phyloP scores from a whole-genome alignment of 2,113 vertebrate species.

The Plestiodon gilberti region DNA sequence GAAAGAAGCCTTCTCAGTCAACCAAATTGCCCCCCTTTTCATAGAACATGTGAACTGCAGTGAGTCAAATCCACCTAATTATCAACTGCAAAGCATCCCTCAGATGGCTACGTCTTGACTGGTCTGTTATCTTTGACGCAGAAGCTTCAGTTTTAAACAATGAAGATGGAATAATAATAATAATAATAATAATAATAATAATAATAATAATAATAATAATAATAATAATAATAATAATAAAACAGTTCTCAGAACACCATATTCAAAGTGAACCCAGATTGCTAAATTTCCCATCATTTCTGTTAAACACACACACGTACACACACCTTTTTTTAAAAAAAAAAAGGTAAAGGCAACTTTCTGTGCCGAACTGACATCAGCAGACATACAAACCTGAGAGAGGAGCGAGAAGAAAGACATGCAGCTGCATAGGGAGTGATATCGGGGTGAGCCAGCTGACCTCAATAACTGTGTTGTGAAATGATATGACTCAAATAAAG shows the following conservation, averaged over 20 bases:
- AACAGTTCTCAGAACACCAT: conserved; percentile 19
- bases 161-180: conserved; percentile 12
- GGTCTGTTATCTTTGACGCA: background rate
- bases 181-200: background rate
- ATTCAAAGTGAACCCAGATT: conserved; percentile 16
- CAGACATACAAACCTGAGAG: conserved; percentile 35
- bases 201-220: no score
- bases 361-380: conserved; percentile 40
- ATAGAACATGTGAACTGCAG: background rate
- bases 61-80: background rate
- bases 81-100: background rate
- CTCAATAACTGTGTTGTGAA: conserved; percentile 49
- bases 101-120: background rate
- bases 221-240: no score
- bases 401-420: conserved; percentile 37
- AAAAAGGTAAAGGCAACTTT: conserved; percentile 39
- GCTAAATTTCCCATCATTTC: conserved; percentile 18
- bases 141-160: background rate
- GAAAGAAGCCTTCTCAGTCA: background rate
- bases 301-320: background rate
- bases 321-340: conserved; percentile 21
- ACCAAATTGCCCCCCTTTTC: background rate
- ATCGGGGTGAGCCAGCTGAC: conserved; percentile 32
- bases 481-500: conserved; percentile 57
- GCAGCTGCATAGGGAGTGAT: conserved; percentile 21